Conservation (phyloP, 2,797 vertebrate species). For the Syncerus caffer region DNA sequence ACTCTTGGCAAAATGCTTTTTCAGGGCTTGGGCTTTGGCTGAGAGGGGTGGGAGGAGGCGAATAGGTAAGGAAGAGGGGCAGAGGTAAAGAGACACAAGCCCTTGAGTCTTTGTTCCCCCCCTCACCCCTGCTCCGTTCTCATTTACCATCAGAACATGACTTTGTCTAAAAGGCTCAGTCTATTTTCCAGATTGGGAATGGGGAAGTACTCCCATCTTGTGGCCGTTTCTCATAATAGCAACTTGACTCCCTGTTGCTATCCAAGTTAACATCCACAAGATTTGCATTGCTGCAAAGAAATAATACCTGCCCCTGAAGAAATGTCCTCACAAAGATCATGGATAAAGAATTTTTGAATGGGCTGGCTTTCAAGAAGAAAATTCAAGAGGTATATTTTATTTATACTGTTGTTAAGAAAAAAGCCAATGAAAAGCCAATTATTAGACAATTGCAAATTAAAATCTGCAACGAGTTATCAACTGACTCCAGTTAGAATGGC, state of each 20-base stretch:
- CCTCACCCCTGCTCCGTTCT: fast-evolving
- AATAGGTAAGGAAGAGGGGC: background rate
- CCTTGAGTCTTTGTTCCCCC: background rate
- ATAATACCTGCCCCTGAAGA: background rate
- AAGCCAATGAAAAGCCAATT: background rate
- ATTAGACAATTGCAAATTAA: background rate
- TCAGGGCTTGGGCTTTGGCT: background rate
- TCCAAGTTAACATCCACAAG: background rate
- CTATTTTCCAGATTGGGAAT: background rate
- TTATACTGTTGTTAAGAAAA: background rate
- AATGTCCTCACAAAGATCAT: background rate
- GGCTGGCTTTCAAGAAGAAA: background rate
- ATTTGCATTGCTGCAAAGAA: background rate
- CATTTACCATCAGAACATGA: background rate
- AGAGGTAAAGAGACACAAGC: background rate
- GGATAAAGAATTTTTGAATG: background rate
- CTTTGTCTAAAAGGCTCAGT: background rate
- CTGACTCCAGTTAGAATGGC: background rate
- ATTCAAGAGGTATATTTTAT: background rate
- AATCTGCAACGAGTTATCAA: background rate
- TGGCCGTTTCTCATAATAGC: background rate
- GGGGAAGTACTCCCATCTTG: background rate
- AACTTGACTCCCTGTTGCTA: background rate
- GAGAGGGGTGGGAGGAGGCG: background rate
- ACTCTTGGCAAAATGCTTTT: background rate